Evolutionary conservation across 1,140 invertebrate species (phyloP).

Genomic region (Drosophila obscura): DNA sequence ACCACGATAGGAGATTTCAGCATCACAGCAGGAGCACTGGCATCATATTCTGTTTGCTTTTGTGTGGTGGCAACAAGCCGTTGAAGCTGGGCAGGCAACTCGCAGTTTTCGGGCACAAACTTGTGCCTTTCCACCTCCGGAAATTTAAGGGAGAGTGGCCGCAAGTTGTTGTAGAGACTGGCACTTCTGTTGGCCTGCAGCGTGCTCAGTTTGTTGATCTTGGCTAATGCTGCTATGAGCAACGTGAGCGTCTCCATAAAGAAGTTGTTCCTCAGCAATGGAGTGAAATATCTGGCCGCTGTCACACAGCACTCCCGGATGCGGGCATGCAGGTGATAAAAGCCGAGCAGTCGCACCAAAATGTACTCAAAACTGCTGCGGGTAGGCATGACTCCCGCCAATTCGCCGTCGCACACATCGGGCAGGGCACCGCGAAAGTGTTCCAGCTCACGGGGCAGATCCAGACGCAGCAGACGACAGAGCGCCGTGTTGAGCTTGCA

Average conservation of each 20-base stretch:
- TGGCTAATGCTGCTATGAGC: constrained; percentile 71
- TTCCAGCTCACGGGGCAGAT: constrained; percentile 59
- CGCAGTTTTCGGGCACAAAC: constrained; percentile 36
- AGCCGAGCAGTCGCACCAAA: constrained; percentile 56
- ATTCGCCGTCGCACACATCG: constrained; percentile 54
- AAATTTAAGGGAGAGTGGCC: constrained; percentile 36
- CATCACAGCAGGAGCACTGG: neutral
- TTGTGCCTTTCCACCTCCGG: constrained; percentile 54
- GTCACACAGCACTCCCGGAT: constrained; percentile 67
- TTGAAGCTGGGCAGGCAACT: constrained; percentile 35
- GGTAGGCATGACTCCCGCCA: constrained; percentile 58
- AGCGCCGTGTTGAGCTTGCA: constrained; percentile 70
- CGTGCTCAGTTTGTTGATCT: constrained; percentile 58
- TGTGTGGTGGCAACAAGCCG: neutral
- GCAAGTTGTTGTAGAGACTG: constrained; percentile 61
- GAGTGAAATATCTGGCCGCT: constrained; percentile 62
- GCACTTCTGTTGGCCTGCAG: constrained; percentile 49
- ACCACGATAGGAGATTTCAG: constrained; percentile 33
- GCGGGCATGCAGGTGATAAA: constrained; percentile 60
- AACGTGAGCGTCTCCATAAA: constrained; percentile 68
- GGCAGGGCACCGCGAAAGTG: constrained; percentile 66
- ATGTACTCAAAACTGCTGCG: constrained; percentile 67
- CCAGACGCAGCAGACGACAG: constrained; percentile 69
- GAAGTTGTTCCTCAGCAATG: constrained; percentile 66
- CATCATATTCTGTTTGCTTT: neutral